A percentile compares a stretch with the other conserved stretches of the same genome.
Conservation (phyloP, 2,888 invertebrate genomes). For the Eurytoma adleriae region DNA sequence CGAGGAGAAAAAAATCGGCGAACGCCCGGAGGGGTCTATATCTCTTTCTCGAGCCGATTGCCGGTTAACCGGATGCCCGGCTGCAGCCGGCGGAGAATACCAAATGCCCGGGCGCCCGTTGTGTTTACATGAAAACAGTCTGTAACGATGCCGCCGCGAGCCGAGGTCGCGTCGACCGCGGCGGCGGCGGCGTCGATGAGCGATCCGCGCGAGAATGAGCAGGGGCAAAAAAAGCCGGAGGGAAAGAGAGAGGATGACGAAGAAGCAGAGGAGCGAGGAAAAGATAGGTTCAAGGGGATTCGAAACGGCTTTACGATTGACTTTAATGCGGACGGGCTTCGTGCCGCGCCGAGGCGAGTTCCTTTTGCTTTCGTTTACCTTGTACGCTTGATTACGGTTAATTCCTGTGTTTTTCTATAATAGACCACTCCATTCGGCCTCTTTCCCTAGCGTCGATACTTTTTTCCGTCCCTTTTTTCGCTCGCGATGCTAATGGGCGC, state of each 20-base stretch:
- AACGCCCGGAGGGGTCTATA: constrained; percentile 49
- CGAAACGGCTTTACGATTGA: constrained; percentile 54
- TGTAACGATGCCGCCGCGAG: constrained; percentile 58
- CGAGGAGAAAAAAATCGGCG: constrained; percentile 54
- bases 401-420: constrained; percentile 52
- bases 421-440: constrained; percentile 26
- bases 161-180: constrained; percentile 18
- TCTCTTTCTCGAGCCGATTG: constrained; percentile 63
- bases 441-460: constrained; percentile 9
- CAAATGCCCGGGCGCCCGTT: constrained; percentile 66
- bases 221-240: constrained; percentile 39
- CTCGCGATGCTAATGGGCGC: neutral
- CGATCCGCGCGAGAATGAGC: constrained; percentile 49
- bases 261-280: constrained; percentile 8
- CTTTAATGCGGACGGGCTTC: constrained; percentile 35
- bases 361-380: constrained; percentile 48
- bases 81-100: constrained; percentile 69
- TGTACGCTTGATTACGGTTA: constrained; percentile 50
- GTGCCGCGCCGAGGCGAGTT: neutral
- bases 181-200: constrained; percentile 47
- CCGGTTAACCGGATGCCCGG: constrained; percentile 72
- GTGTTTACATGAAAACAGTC: constrained; percentile 68
- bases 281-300: constrained; percentile 53
- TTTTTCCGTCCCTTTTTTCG: no score
- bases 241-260: constrained; percentile 7